Percentiles rank a stretch among this genome's conserved stretches.
Evolutionary conservation across 2,888 invertebrate genomes (phyloP).

Genomic region (Chirona hameri): DNA sequence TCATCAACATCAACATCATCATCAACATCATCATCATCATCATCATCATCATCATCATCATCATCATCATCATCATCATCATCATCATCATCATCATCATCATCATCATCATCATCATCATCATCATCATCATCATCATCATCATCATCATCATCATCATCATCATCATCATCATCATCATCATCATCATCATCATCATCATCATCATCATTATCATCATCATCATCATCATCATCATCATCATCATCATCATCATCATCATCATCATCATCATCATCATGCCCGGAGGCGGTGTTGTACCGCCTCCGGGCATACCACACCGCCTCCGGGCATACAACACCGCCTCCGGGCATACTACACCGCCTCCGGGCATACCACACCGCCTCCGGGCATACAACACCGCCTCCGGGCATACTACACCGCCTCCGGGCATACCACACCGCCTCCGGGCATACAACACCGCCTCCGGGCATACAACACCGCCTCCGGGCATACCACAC

Average conservation of each 20-base stretch:
- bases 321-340: too few relatives aligned
- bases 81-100: not conserved
- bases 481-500: too few relatives aligned
- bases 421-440: too few relatives aligned
- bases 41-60: not conserved
- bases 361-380: too few relatives aligned
- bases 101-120: not conserved
- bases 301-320: too few relatives aligned
- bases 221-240: slow-evolving; percentile 11
- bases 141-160: not conserved
- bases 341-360: too few relatives aligned
- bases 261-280: not conserved
- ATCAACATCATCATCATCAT: slow-evolving; percentile 2
- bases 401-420: too few relatives aligned
- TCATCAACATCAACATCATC: not conserved
- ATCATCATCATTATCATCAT: slow-evolving; percentile 22
- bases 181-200: not conserved
- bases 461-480: too few relatives aligned
- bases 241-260: slow-evolving; percentile 22
- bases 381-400: too few relatives aligned
- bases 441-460: too few relatives aligned
- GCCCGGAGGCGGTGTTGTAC: too few relatives aligned
- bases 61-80: slow-evolving; percentile 12
- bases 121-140: slow-evolving; percentile 13
- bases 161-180: not conserved